Evolutionary conservation across 30 jellyfish, hydroid and myxozoan species (phyloP).

Genomic region (Clytia hemisphaerica): DNA sequence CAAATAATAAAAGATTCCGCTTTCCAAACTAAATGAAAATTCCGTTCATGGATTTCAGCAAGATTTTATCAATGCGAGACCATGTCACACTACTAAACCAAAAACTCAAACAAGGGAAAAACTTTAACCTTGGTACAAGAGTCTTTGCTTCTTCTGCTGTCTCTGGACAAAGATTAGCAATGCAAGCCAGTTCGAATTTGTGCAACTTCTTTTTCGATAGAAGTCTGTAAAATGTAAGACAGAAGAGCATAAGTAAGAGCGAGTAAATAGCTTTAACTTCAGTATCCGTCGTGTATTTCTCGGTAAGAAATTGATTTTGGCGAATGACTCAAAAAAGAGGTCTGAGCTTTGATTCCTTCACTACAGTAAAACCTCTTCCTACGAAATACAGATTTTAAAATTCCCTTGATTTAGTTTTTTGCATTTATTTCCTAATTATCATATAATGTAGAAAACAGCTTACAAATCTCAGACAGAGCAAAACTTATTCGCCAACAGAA

Average conservation of each 20-base stretch:
- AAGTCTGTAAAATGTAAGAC: conserved; percentile 22
- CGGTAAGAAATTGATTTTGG: neutral
- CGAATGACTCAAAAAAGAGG: neutral
- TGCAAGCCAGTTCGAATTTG: conserved; percentile 83
- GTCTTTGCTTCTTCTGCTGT: conserved; percentile 95
- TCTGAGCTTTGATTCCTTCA: no score
- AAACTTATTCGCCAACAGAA: no score
- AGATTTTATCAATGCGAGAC: no score
- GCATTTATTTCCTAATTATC: neutral
- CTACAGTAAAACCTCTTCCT: no score
- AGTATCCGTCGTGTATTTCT: neutral
- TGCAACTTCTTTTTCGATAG: conserved; percentile 87
- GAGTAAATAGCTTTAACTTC: neutral
- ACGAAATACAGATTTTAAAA: no score
- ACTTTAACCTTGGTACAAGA: conserved; percentile 70
- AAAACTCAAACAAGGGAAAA: no score
- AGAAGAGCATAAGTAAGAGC: neutral
- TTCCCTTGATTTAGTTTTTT: no score
- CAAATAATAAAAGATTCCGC: no score
- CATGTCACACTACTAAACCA: no score
- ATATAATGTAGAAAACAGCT: neutral
- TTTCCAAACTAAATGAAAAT: no score
- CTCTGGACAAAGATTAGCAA: conserved; percentile 94
- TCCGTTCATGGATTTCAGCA: no score
- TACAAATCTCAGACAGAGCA: no score